Evolutionary conservation across 2,797 vertebrate species (phyloP).

Genomic region (Astyanax mexicanus): DNA sequence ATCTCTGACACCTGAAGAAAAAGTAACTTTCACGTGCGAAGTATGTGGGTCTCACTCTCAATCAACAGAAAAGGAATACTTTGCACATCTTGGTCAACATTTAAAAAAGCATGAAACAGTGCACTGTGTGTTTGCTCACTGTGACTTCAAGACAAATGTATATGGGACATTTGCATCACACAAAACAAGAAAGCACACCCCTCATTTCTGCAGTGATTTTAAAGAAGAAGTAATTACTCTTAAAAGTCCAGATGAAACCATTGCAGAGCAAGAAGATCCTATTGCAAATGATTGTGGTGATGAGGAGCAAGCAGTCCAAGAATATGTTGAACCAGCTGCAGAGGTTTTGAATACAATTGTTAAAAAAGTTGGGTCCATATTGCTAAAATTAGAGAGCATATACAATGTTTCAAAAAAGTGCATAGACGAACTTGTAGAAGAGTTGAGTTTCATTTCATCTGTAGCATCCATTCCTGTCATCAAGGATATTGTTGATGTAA

Average conservation of each 20-base stretch:
- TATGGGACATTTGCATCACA: background rate
- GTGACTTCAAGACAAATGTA: background rate
- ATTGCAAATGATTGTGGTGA: too few relatives aligned
- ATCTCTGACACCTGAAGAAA: background rate
- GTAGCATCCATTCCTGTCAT: too few relatives aligned
- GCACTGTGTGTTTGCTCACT: background rate
- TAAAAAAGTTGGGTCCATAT: too few relatives aligned
- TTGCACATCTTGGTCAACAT: background rate
- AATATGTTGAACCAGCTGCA: too few relatives aligned
- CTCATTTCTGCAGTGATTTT: background rate
- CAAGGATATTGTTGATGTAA: too few relatives aligned
- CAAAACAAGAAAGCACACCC: background rate
- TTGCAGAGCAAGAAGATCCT: too few relatives aligned
- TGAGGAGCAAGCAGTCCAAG: too few relatives aligned
- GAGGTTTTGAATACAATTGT: too few relatives aligned
- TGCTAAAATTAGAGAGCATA: too few relatives aligned
- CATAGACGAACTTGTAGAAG: background rate
- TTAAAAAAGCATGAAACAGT: background rate
- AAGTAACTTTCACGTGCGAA: background rate
- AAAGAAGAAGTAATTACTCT: background rate
- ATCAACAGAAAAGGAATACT: background rate
- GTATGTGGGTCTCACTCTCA: background rate
- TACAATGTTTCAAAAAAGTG: too few relatives aligned
- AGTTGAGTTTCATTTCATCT: background rate
- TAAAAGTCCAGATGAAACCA: too few relatives aligned